Conservation (phyloP, 2,113 vertebrate genomes). For the Heterotilapia buettikoferi region DNA sequence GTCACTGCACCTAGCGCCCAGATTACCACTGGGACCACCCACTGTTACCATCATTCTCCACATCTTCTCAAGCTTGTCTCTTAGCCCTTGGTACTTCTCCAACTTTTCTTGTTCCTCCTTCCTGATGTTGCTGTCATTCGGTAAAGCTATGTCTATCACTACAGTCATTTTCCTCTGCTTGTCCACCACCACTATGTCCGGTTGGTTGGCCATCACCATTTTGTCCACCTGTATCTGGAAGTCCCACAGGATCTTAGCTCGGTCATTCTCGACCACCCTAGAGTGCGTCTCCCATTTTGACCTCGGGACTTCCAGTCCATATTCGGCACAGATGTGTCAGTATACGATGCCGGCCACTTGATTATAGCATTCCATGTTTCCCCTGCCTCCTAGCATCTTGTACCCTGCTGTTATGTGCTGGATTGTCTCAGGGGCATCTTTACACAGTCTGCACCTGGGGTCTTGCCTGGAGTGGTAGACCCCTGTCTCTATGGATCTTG, state of each 20-base stretch:
- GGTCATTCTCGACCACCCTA: background rate
- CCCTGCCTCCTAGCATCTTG: background rate
- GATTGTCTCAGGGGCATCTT: background rate
- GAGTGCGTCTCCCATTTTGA: rapidly evolving
- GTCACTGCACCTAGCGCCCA: background rate
- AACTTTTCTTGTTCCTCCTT: background rate
- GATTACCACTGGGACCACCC: background rate
- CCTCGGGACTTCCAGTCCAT: background rate
- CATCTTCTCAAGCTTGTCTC: background rate
- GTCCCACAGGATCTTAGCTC: background rate
- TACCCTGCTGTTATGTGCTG: background rate
- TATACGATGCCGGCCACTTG: background rate
- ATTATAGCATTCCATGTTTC: background rate
- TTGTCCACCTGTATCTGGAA: background rate
- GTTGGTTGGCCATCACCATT: background rate
- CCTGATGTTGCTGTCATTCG: background rate
- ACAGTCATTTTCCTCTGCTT: background rate
- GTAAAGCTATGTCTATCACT: background rate
- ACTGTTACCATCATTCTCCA: background rate
- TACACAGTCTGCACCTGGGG: background rate
- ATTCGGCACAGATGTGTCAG: background rate
- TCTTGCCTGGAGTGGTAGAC: background rate
- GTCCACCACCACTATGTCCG: background rate
- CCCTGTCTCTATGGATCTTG: background rate
- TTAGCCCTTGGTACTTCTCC: background rate